Conservation (phyloP, 2,113 vertebrate species). For the Hyperopisus bebe region DNA sequence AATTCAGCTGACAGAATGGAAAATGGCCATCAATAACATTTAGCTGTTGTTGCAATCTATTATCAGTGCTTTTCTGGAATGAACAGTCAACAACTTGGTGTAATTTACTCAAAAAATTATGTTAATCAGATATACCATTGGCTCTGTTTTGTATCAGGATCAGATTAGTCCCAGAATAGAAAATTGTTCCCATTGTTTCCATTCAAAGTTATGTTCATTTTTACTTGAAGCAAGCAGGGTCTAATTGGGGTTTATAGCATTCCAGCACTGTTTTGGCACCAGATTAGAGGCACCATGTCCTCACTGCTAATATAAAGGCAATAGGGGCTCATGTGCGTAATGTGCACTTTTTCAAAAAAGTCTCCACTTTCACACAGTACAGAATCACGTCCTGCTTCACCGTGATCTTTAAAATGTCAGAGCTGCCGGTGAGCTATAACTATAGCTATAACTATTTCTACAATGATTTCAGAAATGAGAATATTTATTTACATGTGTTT, state of each 20-base stretch:
- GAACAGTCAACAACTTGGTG: not conserved
- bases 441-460: not conserved
- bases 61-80: not conserved
- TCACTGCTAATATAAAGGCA: not conserved
- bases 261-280: conserved; percentile 6
- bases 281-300: not conserved
- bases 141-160: not conserved
- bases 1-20: not conserved
- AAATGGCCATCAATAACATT: not conserved
- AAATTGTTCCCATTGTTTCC: not conserved
- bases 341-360: not conserved
- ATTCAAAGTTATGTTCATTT: not conserved
- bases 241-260: conserved; percentile 4
- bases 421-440: not conserved
- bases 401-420: not conserved
- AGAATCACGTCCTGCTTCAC: not conserved
- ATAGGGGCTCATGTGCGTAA: not conserved
- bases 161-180: not conserved
- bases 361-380: not conserved
- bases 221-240: not conserved
- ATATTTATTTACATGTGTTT: not conserved
- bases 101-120: not conserved
- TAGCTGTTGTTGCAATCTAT: not conserved
- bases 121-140: not conserved
- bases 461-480: not conserved